A percentile compares a stretch with the other conserved stretches of the same genome.
Conservation (phyloP, 2,888 invertebrate genomes). For the Boloria selene region DNA sequence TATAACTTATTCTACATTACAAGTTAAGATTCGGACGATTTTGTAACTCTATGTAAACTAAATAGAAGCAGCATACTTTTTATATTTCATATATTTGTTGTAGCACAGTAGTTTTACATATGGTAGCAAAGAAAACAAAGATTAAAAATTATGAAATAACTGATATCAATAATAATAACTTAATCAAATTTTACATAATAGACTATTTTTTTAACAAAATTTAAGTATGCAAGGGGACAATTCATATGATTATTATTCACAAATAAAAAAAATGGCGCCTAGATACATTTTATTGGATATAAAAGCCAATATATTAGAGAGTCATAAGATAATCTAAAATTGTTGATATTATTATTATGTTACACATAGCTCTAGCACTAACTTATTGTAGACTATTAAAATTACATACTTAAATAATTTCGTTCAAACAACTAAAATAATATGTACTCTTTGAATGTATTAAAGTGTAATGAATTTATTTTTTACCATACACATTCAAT, state of each 20-base stretch:
- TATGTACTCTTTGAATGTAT: slow-evolving; percentile 51
- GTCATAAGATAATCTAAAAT: slow-evolving; percentile 15
- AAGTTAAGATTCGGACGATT: slow-evolving; percentile 72
- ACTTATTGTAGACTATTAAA: slow-evolving; percentile 28
- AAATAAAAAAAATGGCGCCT: slow-evolving; percentile 1
- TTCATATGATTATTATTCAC: not conserved
- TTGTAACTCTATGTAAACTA: slow-evolving; percentile 44
- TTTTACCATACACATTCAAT: slow-evolving; percentile 47
- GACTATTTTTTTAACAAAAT: too few species aligned
- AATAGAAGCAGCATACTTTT: slow-evolving; percentile 13
- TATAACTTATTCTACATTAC: slow-evolving; percentile 65
- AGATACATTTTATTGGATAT: slow-evolving; percentile 16
- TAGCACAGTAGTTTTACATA: not conserved
- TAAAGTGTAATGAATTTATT: slow-evolving; percentile 44
- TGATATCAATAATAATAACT: not conserved
- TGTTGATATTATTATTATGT: slow-evolving; percentile 18
- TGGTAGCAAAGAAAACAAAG: not conserved
- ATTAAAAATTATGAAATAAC: not conserved
- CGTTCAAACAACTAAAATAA: slow-evolving; percentile 57
- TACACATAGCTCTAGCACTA: slow-evolving; percentile 15
- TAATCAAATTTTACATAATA: too few species aligned
- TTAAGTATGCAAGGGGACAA: not conserved
- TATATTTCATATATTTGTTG: slow-evolving; percentile 12
- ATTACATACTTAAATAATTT: slow-evolving; percentile 78
- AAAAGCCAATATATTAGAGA: slow-evolving; percentile 26